Evolutionary conservation across 30 jellyfish, hydroid and myxozoan species (phyloP).

Genomic region (Pseudorhiza aurosa): DNA sequence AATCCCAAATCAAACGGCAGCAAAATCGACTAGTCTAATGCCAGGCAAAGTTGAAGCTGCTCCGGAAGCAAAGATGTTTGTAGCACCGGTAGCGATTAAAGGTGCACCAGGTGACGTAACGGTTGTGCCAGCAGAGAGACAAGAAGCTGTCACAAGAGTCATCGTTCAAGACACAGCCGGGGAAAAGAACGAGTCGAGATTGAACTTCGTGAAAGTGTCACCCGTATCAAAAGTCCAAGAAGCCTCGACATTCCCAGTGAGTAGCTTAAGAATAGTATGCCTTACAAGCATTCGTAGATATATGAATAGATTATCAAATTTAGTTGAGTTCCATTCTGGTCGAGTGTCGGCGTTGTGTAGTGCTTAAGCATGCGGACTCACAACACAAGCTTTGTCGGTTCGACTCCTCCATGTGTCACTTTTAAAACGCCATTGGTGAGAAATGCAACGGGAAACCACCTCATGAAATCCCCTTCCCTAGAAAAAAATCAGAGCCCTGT

Average conservation of each 20-base stretch:
- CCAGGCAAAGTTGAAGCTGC: conserved; percentile 28
- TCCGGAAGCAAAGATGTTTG: conserved; percentile 59
- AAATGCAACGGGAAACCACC: no score
- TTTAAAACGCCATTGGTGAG: no score
- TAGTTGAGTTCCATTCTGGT: no score
- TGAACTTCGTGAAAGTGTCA: conserved; percentile 11
- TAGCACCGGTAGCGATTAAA: conserved; percentile 20
- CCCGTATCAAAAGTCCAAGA: conserved; percentile 8
- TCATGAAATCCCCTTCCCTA: no score
- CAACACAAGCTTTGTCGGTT: no score
- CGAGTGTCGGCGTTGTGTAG: no score
- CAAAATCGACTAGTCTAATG: not conserved
- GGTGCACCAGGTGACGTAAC: conserved; percentile 58
- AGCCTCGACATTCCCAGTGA: conserved; percentile 42
- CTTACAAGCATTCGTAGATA: no score
- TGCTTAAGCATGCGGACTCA: no score
- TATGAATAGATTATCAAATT: not conserved
- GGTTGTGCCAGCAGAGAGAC: conserved; percentile 66
- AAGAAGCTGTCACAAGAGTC: conserved; percentile 45
- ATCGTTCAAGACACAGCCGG: conserved; percentile 40
- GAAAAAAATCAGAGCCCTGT: no score
- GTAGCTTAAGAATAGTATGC: no score
- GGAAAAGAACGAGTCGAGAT: conserved; percentile 38
- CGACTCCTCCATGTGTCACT: no score
- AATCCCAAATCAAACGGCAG: not conserved